Evolutionary conservation across 2,888 invertebrate species (phyloP).

Genomic region (Bedellia somnulentella): DNA sequence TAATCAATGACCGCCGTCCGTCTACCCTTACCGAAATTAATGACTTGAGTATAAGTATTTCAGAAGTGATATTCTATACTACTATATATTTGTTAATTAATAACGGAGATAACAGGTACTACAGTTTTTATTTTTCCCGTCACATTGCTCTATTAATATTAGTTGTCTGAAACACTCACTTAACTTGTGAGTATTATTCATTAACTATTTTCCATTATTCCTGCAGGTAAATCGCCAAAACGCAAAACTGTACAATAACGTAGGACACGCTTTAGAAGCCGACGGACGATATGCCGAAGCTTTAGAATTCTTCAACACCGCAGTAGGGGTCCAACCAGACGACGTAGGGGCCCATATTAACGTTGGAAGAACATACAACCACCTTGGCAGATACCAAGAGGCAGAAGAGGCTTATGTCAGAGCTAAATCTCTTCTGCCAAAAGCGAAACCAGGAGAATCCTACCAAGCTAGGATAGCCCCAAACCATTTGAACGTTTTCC

Average conservation of each 20-base stretch:
- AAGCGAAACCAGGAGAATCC: constrained; percentile 90
- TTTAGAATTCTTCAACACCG: constrained; percentile 87
- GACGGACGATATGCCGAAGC: constrained; percentile 73
- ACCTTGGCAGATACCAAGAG: constrained; percentile 72
- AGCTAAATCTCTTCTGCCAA: constrained; percentile 86
- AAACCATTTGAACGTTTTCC: constrained; percentile 92
- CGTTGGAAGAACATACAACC: constrained; percentile 93
- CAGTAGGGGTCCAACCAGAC: constrained; percentile 90
- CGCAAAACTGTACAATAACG: constrained; percentile 96
- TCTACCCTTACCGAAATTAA: too few relatives aligned
- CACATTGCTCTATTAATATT: too few relatives aligned
- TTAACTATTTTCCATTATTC: too few relatives aligned
- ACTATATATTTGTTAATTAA: too few relatives aligned
- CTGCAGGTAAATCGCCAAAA: constrained; percentile 82
- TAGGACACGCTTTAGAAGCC: constrained; percentile 92
- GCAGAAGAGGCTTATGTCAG: constrained; percentile 91
- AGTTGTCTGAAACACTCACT: too few relatives aligned
- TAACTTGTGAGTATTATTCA: too few relatives aligned
- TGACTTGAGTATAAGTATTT: too few relatives aligned
- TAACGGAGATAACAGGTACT: too few relatives aligned
- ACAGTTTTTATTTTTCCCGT: too few relatives aligned
- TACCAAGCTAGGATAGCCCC: constrained; percentile 96
- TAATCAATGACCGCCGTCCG: too few relatives aligned
- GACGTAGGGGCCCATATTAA: constrained; percentile 97
- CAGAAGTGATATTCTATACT: too few relatives aligned